Percentiles rank a stretch among this genome's conserved stretches.
Evolutionary conservation across 2,113 vertebrate genomes (phyloP).

Genomic region (Galeopterus variegatus): DNA sequence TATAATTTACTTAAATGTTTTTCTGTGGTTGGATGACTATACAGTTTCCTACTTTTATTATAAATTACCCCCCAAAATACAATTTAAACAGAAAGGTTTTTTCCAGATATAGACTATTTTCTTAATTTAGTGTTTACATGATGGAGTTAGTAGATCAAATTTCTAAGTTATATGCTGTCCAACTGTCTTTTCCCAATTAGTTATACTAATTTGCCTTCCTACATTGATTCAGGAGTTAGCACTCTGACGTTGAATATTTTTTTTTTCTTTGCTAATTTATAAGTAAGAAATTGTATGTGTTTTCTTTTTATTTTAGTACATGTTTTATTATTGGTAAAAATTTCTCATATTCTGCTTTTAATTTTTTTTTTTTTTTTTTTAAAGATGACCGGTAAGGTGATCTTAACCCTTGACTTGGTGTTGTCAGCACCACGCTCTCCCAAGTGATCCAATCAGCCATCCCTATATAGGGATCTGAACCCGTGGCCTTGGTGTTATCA

Average conservation of each 20-base stretch:
- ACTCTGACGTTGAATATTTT: not conserved
- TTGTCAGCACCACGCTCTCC: too few relatives aligned
- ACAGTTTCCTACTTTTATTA: not conserved
- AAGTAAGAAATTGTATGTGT: not conserved
- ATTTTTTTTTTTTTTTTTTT: not conserved
- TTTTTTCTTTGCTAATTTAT: not conserved
- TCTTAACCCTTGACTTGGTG: too few relatives aligned
- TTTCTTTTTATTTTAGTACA: not conserved
- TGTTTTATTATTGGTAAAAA: not conserved
- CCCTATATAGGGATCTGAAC: too few relatives aligned
- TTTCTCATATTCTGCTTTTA: not conserved
- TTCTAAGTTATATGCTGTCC: not conserved
- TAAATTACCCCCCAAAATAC: not conserved
- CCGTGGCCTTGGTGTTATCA: too few relatives aligned
- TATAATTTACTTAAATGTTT: not conserved
- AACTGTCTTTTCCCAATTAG: not conserved
- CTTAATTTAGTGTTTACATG: not conserved
- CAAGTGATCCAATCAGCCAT: too few relatives aligned
- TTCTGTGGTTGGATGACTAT: not conserved
- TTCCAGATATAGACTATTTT: not conserved
- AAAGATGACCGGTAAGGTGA: too few relatives aligned
- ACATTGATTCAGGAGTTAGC: not conserved
- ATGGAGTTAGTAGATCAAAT: not conserved
- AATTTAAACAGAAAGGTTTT: not conserved
- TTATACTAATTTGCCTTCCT: not conserved